phyloP scores from a whole-genome alignment of 35 echinoderm and acorn worm genomes.

The Amphiura filiformis region DNA sequence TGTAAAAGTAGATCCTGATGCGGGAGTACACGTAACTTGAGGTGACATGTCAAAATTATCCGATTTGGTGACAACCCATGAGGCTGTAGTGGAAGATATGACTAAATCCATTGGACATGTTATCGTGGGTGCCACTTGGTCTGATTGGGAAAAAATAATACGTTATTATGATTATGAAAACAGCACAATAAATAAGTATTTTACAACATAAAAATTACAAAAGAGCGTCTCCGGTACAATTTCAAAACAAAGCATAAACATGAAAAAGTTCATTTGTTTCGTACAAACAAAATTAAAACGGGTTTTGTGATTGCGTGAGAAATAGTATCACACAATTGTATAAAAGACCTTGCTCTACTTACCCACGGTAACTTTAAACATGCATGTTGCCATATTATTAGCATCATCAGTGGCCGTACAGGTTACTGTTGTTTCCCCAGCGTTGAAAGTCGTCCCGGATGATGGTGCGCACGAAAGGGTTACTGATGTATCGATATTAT shows the following conservation, averaged over 20 bases:
- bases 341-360: not conserved
- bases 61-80: not conserved
- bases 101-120: not conserved
- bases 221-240: not conserved
- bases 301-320: not conserved
- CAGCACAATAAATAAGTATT: not conserved
- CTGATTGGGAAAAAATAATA: not conserved
- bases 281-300: not conserved
- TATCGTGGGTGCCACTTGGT: not conserved
- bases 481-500: not conserved
- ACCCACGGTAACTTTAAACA: not conserved
- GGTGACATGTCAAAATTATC: not conserved
- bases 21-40: not conserved
- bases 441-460: not conserved
- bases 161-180: not conserved
- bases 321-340: not conserved
- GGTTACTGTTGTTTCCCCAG: not conserved
- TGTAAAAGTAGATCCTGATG: conserved; percentile 3
- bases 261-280: not conserved
- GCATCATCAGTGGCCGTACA: not conserved
- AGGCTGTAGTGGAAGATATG: not conserved
- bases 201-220: not conserved
- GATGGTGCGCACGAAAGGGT: not conserved
- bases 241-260: not conserved
- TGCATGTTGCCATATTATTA: not conserved